Conservation (phyloP, 2,888 invertebrate genomes). For the Fabriciana adippe region DNA sequence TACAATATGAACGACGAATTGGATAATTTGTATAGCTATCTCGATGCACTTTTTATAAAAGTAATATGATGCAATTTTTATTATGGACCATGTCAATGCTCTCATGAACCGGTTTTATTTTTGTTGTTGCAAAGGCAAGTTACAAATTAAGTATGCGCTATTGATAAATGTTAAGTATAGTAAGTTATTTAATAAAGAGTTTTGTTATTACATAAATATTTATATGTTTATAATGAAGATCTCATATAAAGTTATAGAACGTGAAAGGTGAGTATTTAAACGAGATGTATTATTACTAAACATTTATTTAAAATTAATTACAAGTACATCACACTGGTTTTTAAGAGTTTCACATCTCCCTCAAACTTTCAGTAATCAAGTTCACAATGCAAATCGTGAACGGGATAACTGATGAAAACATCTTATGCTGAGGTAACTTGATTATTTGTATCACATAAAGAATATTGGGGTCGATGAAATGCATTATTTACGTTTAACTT, state of each 20-base stretch:
- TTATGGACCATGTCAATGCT: slow-evolving; percentile 69
- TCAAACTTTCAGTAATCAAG: slow-evolving; percentile 59
- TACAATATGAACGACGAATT: slow-evolving; percentile 55
- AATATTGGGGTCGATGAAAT: slow-evolving; percentile 1
- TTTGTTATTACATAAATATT: background rate
- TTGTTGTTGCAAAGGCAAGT: slow-evolving; percentile 31
- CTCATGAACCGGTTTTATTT: slow-evolving; percentile 57
- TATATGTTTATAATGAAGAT: slow-evolving; percentile 4
- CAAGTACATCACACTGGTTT: slow-evolving; percentile 44
- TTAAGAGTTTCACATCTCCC: slow-evolving; percentile 42
- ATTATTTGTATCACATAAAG: slow-evolving; percentile 22
- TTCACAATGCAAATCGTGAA: slow-evolving; percentile 74
- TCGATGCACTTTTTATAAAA: slow-evolving; percentile 47
- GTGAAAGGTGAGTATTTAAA: slow-evolving; percentile 25
- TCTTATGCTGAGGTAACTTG: slow-evolving; percentile 35
- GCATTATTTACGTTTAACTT: slow-evolving; percentile 6
- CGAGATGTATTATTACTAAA: slow-evolving; percentile 28
- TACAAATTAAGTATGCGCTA: background rate
- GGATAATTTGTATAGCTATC: slow-evolving; percentile 51
- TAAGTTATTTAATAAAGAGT: background rate
- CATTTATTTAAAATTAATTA: slow-evolving; percentile 44
- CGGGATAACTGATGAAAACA: slow-evolving; percentile 56
- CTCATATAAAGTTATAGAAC: background rate
- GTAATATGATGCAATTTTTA: slow-evolving; percentile 64
- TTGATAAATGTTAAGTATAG: background rate